Percentiles rank a stretch among this genome's conserved stretches.
Conservation (phyloP, 2,888 invertebrate genomes). For the Ophion ellenae region DNA sequence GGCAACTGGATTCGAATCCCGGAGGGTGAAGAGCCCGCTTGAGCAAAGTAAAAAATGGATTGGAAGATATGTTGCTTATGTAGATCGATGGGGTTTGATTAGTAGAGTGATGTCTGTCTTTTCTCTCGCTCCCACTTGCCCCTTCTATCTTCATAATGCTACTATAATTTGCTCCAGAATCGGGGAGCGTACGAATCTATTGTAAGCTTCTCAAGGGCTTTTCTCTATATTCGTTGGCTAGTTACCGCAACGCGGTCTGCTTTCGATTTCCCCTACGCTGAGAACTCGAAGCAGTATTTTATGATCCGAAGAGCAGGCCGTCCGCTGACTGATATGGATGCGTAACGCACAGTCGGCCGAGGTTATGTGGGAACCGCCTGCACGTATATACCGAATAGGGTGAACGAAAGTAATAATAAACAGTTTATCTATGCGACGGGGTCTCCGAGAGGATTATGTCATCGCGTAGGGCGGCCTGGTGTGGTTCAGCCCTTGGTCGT, state of each 20-base stretch:
- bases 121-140: neutral
- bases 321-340: constrained; percentile 73
- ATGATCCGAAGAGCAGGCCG: constrained; percentile 62
- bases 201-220: constrained; percentile 2
- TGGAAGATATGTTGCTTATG: constrained; percentile 22
- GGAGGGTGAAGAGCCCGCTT: constrained; percentile 18
- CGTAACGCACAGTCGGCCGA: constrained; percentile 57
- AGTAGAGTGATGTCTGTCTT: constrained; percentile 47
- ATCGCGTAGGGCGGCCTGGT: constrained; percentile 18
- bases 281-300: constrained; percentile 72
- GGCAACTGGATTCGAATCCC: neutral
- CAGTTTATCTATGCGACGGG: constrained; percentile 77
- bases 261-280: constrained; percentile 12
- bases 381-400: constrained; percentile 32
- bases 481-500: constrained; percentile 43
- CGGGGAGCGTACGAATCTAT: neutral
- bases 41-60: constrained; percentile 29
- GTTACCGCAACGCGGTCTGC: neutral
- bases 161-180: constrained; percentile 6
- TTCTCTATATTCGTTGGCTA: constrained; percentile 2
- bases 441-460: constrained; percentile 75
- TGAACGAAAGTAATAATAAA: constrained; percentile 77
- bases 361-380: neutral
- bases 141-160: neutral
- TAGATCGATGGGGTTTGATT: constrained; percentile 50